Evolutionary conservation across 1,140 invertebrate genomes (phyloP).

Genomic region (Zophobas atratus): DNA sequence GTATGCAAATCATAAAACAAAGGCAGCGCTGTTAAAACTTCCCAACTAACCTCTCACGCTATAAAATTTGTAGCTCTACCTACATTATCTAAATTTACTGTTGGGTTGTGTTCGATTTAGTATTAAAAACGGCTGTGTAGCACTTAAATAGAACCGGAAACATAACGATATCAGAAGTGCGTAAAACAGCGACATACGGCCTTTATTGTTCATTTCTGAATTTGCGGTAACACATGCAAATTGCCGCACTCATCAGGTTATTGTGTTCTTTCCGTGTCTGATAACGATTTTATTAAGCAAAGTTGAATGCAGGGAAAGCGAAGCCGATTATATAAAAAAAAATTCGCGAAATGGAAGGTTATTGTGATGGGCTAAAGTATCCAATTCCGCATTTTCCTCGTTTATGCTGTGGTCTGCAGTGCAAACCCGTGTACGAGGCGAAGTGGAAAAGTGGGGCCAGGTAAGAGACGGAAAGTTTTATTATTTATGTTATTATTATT

Average conservation of each 20-base stretch:
- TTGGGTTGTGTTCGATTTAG: too few relatives aligned
- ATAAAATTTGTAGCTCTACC: too few relatives aligned
- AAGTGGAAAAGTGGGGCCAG: too few relatives aligned
- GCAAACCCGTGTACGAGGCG: neutral
- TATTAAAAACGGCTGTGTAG: too few relatives aligned
- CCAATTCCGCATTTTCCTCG: slow-evolving; percentile 25
- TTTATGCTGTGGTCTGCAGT: slow-evolving; percentile 9
- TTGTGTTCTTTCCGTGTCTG: slow-evolving; percentile 37
- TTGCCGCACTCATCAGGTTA: slow-evolving; percentile 22
- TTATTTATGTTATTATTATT: too few relatives aligned
- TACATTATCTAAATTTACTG: too few relatives aligned
- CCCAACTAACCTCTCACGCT: too few relatives aligned
- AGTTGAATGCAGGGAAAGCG: slow-evolving; percentile 20
- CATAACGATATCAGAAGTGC: neutral
- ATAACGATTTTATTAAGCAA: slow-evolving; percentile 46
- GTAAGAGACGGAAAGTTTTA: too few relatives aligned
- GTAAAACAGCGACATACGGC: neutral
- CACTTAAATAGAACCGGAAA: too few relatives aligned
- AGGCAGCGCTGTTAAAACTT: too few relatives aligned
- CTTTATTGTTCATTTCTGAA: slow-evolving; percentile 28
- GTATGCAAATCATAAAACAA: too few relatives aligned
- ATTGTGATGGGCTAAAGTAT: slow-evolving; percentile 20
- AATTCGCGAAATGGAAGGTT: slow-evolving; percentile 12
- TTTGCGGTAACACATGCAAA: slow-evolving; percentile 35
- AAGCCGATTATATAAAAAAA: slow-evolving; percentile 34